Percentiles rank a stretch among this genome's conserved stretches.
These are phyloP conservation scores for Megaceryle alcyon DNA, from an alignment of 2,797 vertebrate genomes.

Conservation along the genomic window DNA sequence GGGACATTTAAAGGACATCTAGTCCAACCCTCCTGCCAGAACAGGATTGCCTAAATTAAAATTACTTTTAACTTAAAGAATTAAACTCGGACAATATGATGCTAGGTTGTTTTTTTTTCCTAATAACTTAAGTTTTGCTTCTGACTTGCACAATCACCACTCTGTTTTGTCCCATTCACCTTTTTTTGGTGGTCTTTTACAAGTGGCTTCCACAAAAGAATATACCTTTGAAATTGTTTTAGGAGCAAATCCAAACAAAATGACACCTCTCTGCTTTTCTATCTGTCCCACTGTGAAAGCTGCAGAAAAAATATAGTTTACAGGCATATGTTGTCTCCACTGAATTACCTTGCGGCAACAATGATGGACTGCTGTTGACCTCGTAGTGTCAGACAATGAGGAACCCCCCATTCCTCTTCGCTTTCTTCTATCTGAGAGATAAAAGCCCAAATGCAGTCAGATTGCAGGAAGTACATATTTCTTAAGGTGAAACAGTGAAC, in stretches of 20 bases:
- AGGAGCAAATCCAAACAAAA: neutral
- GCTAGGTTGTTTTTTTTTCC: fast-evolving
- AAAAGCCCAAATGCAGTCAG: conserved; percentile 27
- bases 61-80: neutral
- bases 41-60: no score
- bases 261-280: neutral
- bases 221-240: neutral
- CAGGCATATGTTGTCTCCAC: neutral
- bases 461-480: neutral
- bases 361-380: conserved; percentile 92
- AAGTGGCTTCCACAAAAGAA: neutral
- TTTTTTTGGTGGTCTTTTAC: neutral
- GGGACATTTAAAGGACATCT: no score
- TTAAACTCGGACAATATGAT: neutral
- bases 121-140: neutral
- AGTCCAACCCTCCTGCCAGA: no score
- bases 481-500: neutral
- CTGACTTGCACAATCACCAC: neutral
- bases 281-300: neutral
- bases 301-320: neutral
- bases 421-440: conserved; percentile 89
- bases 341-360: conserved; percentile 90
- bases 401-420: conserved; percentile 96
- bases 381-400: conserved; percentile 92
- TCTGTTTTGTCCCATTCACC: neutral